phyloP scores from a whole-genome alignment of 2,113 vertebrate genomes.

The Nettapus auritus region DNA sequence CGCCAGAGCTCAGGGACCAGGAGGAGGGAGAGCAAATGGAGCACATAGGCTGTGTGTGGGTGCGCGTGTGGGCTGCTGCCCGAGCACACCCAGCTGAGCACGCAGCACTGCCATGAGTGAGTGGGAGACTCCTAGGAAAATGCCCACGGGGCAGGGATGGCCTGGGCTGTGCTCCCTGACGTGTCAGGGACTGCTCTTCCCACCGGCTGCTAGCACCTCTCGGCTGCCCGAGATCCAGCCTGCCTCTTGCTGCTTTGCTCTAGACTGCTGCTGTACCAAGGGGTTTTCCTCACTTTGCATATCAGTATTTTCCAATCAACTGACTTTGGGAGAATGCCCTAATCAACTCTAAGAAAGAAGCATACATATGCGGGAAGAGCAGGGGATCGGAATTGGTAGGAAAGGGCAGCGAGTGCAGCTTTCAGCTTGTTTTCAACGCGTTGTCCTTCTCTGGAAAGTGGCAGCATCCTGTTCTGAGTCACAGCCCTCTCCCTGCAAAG shows the following conservation, averaged over 20 bases:
- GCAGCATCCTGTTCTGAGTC: neutral
- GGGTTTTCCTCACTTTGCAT: rapidly evolving
- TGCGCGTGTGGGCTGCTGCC: neutral
- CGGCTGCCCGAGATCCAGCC: neutral
- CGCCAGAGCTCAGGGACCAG: rapidly evolving
- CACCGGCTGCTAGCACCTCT: neutral
- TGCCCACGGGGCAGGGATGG: neutral
- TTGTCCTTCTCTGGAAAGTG: neutral
- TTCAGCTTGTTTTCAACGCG: neutral
- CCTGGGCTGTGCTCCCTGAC: neutral
- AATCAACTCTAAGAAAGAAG: neutral
- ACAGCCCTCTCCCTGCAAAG: neutral
- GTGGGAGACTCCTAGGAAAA: slow-evolving; percentile 18
- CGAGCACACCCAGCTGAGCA: neutral
- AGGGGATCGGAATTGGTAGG: neutral
- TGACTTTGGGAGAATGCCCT: neutral
- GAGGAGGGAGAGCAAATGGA: neutral
- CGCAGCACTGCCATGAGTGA: neutral
- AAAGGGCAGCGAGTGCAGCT: neutral
- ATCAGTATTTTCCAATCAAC: neutral
- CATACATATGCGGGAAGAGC: neutral
- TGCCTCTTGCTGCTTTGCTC: neutral
- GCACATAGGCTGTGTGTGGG: neutral
- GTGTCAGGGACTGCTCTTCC: neutral
- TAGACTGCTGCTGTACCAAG: neutral